phyloP scores from a whole-genome alignment of 2,888 invertebrate genomes.

The Electrophaes corylata region DNA sequence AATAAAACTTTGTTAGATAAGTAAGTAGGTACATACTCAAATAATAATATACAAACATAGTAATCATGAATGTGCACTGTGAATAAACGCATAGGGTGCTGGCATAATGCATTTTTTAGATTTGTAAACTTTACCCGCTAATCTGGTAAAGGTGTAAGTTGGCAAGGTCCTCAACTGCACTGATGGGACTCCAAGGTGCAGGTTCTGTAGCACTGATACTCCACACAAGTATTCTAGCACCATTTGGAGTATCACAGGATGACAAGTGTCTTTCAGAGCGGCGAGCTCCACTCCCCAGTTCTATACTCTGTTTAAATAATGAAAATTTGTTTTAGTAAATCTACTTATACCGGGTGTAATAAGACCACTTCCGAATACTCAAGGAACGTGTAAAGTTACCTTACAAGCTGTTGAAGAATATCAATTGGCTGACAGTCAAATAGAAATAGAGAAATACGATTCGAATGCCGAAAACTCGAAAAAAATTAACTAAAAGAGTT shows the following conservation, averaged over 20 bases:
- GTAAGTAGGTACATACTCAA: background rate
- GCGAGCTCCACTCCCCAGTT: conserved; percentile 75
- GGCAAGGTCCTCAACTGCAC: conserved; percentile 92
- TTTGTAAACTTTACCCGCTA: conserved; percentile 80
- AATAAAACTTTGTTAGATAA: conserved; percentile 3
- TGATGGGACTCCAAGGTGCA: conserved; percentile 94
- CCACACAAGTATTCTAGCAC: conserved; percentile 89
- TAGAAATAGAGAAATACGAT: too few relatives aligned
- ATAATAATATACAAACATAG: too few relatives aligned
- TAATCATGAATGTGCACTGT: too few relatives aligned
- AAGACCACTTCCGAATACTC: too few relatives aligned
- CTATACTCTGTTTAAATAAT: conserved; percentile 62
- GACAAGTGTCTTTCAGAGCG: conserved; percentile 76
- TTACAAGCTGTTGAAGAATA: too few relatives aligned
- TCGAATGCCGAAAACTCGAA: too few relatives aligned
- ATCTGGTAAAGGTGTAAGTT: conserved; percentile 93
- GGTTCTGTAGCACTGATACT: conserved; percentile 94
- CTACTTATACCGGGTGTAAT: too few relatives aligned
- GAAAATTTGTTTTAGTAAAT: too few relatives aligned
- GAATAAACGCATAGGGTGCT: too few relatives aligned
- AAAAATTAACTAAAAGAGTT: too few relatives aligned
- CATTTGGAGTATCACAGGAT: conserved; percentile 58
- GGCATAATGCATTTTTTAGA: background rate
- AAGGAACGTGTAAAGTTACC: too few relatives aligned
- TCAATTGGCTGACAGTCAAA: too few relatives aligned